Percentiles rank a stretch among this genome's conserved stretches.
Evolutionary conservation across 2,113 vertebrate genomes (phyloP).

Genomic region (Calyptomena viridis): DNA sequence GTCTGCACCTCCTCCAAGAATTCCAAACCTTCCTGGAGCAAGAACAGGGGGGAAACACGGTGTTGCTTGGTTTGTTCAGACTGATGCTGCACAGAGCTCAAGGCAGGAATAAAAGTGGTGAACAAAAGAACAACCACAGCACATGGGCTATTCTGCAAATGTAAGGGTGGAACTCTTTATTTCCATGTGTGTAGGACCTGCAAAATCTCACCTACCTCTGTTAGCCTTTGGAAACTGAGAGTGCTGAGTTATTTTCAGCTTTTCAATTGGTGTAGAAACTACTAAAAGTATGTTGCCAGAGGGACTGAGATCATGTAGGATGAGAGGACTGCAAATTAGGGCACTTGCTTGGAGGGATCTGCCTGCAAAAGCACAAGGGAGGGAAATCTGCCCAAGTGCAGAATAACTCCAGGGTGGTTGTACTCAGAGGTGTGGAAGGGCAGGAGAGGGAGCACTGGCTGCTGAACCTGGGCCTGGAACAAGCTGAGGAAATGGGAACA

Average conservation of each 20-base stretch:
- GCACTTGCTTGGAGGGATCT: background rate
- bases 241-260: background rate
- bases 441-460: background rate
- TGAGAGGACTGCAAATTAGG: background rate
- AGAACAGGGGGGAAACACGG: background rate
- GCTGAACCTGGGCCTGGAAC: background rate
- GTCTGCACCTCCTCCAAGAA: background rate
- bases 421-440: background rate
- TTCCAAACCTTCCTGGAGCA: background rate
- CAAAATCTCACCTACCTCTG: background rate
- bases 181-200: background rate
- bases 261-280: background rate
- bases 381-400: background rate
- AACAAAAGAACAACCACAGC: background rate
- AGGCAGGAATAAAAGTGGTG: background rate
- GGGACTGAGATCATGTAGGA: background rate
- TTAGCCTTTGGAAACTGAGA: background rate
- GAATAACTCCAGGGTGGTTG: background rate
- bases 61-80: background rate
- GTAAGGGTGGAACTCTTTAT: background rate
- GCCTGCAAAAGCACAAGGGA: background rate
- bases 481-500: background rate
- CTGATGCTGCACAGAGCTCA: background rate
- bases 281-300: background rate
- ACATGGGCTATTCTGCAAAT: accelerated